A percentile compares a stretch with the other conserved stretches of the same genome.
phyloP scores from a whole-genome alignment of 2,113 vertebrate species.

The Otis tarda region DNA sequence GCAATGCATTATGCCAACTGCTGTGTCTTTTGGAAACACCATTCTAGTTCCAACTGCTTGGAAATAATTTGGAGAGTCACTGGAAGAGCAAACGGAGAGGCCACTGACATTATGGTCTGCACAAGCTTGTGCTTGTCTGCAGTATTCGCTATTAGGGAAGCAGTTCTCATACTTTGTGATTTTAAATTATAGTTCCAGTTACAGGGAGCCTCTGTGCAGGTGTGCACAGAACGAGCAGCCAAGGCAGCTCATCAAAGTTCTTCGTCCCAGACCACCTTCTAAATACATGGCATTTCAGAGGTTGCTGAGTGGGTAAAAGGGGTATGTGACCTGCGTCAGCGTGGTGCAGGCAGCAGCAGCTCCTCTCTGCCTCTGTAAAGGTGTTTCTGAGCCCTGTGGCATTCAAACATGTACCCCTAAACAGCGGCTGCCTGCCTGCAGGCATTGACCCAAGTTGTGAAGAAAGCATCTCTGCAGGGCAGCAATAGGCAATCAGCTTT shows the following conservation, averaged over 20 bases:
- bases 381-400: background rate
- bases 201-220: rapidly evolving
- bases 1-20: background rate
- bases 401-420: background rate
- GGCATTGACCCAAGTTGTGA: background rate
- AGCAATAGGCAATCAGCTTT: background rate
- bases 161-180: background rate
- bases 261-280: background rate
- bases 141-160: background rate
- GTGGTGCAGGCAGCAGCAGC: background rate
- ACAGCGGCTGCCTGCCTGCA: background rate
- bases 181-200: background rate
- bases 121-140: background rate
- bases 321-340: background rate
- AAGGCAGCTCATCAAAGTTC: background rate
- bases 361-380: background rate
- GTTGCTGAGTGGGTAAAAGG: too few relatives aligned
- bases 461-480: background rate
- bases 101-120: background rate
- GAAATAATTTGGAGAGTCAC: background rate
- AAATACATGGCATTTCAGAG: background rate
- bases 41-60: background rate
- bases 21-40: background rate
- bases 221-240: background rate
- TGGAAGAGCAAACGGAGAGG: background rate